Evolutionary conservation across 2,113 vertebrate genomes (phyloP).

Genomic region (Thamnophis sirtalis): DNA sequence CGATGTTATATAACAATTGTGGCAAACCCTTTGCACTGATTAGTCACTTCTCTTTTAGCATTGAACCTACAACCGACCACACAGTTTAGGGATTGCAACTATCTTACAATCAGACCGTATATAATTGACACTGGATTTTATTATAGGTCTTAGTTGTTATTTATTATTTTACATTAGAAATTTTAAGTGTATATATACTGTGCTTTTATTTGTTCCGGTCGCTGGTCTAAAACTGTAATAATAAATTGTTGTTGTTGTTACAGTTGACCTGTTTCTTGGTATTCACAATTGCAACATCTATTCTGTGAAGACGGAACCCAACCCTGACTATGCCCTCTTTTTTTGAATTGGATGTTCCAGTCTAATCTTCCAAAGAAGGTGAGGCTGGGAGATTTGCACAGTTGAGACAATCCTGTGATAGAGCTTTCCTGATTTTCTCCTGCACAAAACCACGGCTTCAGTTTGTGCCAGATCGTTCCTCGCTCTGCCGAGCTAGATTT

Average conservation of each 20-base stretch:
- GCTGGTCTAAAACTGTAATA: too few relatives aligned
- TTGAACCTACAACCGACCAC: too few relatives aligned
- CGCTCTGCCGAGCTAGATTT: neutral
- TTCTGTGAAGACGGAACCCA: neutral
- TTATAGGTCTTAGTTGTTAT: too few relatives aligned
- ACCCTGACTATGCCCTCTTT: neutral
- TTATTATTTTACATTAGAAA: too few relatives aligned
- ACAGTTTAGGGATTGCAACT: too few relatives aligned
- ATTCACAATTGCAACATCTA: neutral
- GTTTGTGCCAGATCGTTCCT: neutral
- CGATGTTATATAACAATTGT: too few relatives aligned
- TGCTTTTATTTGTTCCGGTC: too few relatives aligned
- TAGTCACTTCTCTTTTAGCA: too few relatives aligned
- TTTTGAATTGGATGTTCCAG: neutral
- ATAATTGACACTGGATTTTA: too few relatives aligned
- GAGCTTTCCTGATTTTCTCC: neutral
- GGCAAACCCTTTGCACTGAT: too few relatives aligned
- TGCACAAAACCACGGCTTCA: neutral
- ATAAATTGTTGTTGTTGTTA: neutral
- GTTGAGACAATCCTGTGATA: neutral
- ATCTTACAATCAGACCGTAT: too few relatives aligned
- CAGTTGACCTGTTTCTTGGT: neutral
- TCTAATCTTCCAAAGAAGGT: neutral
- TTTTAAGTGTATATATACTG: too few relatives aligned
- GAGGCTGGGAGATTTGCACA: neutral